Percentiles rank a stretch among this genome's conserved stretches.
phyloP scores from a whole-genome alignment of 2,797 vertebrate genomes.

The Acrossocheilus wenchowensis region DNA sequence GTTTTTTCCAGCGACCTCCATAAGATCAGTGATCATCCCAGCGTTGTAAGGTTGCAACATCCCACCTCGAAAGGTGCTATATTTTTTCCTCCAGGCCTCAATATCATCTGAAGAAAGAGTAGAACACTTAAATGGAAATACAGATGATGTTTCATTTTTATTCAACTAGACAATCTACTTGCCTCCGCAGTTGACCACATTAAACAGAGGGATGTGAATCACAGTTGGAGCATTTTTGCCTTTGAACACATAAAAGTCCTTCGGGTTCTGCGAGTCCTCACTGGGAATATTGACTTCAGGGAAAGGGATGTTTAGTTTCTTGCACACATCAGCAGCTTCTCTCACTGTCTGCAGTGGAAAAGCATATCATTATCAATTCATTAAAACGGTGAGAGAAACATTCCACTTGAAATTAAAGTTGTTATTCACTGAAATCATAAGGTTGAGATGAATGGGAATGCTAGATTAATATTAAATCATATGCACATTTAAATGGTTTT shows the following conservation, averaged over 20 bases:
- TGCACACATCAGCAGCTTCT: background rate
- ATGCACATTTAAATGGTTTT: no score
- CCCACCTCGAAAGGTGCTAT: fast-evolving
- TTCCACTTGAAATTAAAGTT: background rate
- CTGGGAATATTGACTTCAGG: background rate
- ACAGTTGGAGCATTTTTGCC: conserved; percentile 13
- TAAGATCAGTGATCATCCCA: background rate
- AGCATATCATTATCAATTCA: background rate
- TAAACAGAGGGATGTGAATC: conserved; percentile 53
- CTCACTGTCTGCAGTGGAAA: background rate
- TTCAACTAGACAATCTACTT: background rate
- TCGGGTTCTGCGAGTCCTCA: fast-evolving
- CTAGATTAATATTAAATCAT: background rate
- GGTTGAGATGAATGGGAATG: background rate
- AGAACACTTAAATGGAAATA: background rate
- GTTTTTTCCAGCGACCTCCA: conserved; percentile 33
- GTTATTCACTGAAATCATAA: background rate
- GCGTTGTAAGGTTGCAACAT: background rate
- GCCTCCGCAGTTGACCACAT: conserved; percentile 27
- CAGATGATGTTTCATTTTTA: background rate
- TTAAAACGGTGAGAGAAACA: background rate
- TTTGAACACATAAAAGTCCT: conserved; percentile 43
- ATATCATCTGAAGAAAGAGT: conserved; percentile 4
- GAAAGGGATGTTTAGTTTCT: background rate
- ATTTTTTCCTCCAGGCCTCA: background rate